Base-by-base conservation (phyloP, 2,888 invertebrate species). In the Athalia cordata region DNA sequence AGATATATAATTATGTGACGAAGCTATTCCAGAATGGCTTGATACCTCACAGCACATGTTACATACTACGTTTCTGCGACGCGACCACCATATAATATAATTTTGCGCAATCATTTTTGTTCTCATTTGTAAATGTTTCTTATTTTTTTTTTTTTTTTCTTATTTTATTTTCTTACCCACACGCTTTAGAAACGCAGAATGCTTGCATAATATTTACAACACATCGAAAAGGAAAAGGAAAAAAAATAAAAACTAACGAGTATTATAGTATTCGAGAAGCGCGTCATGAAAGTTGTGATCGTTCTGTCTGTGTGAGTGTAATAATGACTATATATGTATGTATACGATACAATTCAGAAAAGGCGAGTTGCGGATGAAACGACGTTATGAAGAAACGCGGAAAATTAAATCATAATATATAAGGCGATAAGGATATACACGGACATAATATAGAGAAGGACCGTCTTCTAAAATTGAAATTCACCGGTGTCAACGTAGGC, bases 31-130 rank as follows among this genome's bases (percentile, higher is more conserved):
- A 29, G 29, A 55, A 55, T n/a, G n/a, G 55, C 8, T 55, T n/a
- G 55, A n/a, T 55, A n/a, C 55, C 3, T 3, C 4, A 55, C n/a
- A 55, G n/a, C 55, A n/a, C 8, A 11, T 55, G 29, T n/a, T n/a
- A n/a, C n/a, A n/a, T 29, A 29, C 0, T 29, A 29, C 29, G 29
- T 29, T 29, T 29, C 29, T 29, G 2, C 29, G 29, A 29, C 29
- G 2, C 49, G 67, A 11, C 52, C 43, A 29, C 8, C 66, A 13
- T 29, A 2, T 8, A 29, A 29, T 55, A n/a, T 43, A 29, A 3
- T 9, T 72, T 72, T 72, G 72, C 72, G 72, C 15, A 59, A 72
- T 13, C n/a, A 59, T 45, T 72, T 59, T 13, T 72, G 72, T 72
- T 43, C 59, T 59, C 59, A 57, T 59, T 55, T 55, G n/a, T 55